These are phyloP conservation scores for Matsumyia berberina DNA, from an alignment of 2,888 invertebrate genomes.

Conservation along the genomic window DNA sequence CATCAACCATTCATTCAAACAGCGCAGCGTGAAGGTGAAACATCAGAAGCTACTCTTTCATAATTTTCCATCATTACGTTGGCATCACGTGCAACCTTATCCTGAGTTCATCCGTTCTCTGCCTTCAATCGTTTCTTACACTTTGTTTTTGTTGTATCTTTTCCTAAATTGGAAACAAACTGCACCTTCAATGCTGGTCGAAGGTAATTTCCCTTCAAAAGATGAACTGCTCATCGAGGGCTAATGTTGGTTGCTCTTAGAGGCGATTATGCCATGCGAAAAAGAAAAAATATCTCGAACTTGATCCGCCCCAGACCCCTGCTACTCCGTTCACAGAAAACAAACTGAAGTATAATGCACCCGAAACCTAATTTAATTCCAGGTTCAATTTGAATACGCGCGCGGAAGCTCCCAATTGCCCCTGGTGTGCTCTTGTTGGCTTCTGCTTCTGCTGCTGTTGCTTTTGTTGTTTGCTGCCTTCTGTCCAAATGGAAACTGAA, in stretches of 20 bases:
- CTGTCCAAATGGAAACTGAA: slow-evolving; percentile 19
- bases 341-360: slow-evolving; percentile 49
- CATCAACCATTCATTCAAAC: slow-evolving; percentile 24
- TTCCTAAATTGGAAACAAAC: slow-evolving; percentile 43
- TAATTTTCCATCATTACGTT: slow-evolving; percentile 56
- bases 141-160: slow-evolving; percentile 11
- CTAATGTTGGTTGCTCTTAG: slow-evolving; percentile 16
- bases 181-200: slow-evolving; percentile 14
- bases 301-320: not conserved
- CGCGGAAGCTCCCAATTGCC: slow-evolving; percentile 65
- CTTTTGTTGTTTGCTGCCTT: slow-evolving; percentile 21
- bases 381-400: slow-evolving; percentile 67
- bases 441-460: slow-evolving; percentile 33
- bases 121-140: slow-evolving; percentile 31
- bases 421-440: slow-evolving; percentile 24
- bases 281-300: slow-evolving; percentile 12
- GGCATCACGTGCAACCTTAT: slow-evolving; percentile 62
- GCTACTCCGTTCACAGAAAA: not conserved
- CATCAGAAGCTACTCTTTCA: slow-evolving; percentile 64
- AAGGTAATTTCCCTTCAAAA: slow-evolving; percentile 51
- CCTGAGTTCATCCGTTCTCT: not conserved
- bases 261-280: slow-evolving; percentile 34
- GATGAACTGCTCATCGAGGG: slow-evolving; percentile 25
- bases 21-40: slow-evolving; percentile 63
- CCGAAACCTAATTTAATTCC: slow-evolving; percentile 70